Conservation (phyloP, 2,113 vertebrate genomes). For the Clinocottus analis region DNA sequence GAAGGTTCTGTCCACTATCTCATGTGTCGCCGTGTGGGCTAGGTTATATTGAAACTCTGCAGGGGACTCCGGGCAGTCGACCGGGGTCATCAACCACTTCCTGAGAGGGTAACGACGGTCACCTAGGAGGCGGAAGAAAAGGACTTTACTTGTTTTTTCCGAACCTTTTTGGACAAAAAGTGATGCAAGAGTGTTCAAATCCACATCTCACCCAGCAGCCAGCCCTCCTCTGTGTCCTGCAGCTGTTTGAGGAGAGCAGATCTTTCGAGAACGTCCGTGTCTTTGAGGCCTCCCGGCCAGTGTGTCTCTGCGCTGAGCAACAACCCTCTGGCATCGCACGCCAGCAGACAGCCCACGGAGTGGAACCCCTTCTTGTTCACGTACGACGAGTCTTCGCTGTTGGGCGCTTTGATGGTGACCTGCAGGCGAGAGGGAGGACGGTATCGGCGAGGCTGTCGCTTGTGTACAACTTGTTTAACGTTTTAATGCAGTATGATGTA, state of each 20-base stretch:
- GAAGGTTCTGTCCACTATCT: conserved; percentile 90
- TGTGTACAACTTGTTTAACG: not conserved
- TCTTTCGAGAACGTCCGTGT: conserved; percentile 86
- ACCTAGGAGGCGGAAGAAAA: conserved; percentile 75
- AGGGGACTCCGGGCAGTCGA: conserved; percentile 87
- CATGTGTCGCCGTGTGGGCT: conserved; percentile 90
- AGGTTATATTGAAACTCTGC: conserved; percentile 92
- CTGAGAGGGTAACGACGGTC: conserved; percentile 89
- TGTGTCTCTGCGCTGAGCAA: conserved; percentile 91
- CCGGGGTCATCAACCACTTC: conserved; percentile 94
- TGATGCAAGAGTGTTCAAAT: not conserved
- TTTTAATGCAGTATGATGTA: not conserved
- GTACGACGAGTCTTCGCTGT: conserved; percentile 92
- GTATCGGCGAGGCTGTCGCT: not conserved
- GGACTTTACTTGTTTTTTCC: too few species aligned
- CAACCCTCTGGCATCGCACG: conserved; percentile 90
- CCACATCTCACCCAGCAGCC: conserved; percentile 90
- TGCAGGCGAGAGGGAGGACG: conserved; percentile 57
- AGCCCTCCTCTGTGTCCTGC: conserved; percentile 85
- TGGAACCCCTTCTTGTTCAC: conserved; percentile 95
- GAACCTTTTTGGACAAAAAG: not conserved
- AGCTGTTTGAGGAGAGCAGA: conserved; percentile 86
- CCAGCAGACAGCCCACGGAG: conserved; percentile 94
- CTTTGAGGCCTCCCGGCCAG: conserved; percentile 91
- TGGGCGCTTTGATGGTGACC: conserved; percentile 95